phyloP scores from a whole-genome alignment of 2,888 invertebrate species.

The Aspidapion aeneum region DNA sequence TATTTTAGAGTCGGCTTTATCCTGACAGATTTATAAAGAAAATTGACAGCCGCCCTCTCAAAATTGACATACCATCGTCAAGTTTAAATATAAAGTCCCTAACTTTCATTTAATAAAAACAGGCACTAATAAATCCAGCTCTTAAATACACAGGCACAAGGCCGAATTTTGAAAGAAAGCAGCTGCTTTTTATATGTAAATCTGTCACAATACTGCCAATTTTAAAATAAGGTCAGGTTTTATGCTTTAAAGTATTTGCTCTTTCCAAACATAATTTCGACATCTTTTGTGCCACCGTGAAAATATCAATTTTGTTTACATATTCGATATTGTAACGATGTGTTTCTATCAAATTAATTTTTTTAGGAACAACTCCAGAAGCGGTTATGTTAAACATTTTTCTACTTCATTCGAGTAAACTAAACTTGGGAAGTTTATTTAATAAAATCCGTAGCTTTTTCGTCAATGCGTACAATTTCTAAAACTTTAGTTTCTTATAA shows the following conservation, averaged over 20 bases:
- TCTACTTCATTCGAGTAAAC: constrained; percentile 41
- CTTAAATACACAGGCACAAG: too few species aligned
- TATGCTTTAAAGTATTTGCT: constrained; percentile 6
- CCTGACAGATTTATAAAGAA: too few species aligned
- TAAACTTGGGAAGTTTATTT: constrained; percentile 38
- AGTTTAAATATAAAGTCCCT: too few species aligned
- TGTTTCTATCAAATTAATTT: constrained; percentile 26
- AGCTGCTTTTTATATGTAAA: too few species aligned
- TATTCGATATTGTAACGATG: constrained; percentile 24
- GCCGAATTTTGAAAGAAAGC: too few species aligned
- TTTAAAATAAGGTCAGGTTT: too few species aligned
- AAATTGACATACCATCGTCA: too few species aligned
- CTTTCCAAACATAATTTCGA: constrained; percentile 7
- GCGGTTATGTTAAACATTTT: constrained; percentile 74
- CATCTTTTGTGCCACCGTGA: constrained; percentile 17
- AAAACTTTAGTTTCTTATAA: constrained; percentile 41
- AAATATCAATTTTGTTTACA: constrained; percentile 34
- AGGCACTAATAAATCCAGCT: too few species aligned
- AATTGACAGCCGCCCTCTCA: too few species aligned
- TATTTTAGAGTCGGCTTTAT: too few species aligned
- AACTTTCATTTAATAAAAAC: too few species aligned
- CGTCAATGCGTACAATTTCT: constrained; percentile 33
- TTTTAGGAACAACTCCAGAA: constrained; percentile 48
- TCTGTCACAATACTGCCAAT: too few species aligned
- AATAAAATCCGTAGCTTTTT: constrained; percentile 36